Base-by-base conservation (phyloP, 2,113 vertebrate genomes). In the Danionella cerebrum region DNA sequence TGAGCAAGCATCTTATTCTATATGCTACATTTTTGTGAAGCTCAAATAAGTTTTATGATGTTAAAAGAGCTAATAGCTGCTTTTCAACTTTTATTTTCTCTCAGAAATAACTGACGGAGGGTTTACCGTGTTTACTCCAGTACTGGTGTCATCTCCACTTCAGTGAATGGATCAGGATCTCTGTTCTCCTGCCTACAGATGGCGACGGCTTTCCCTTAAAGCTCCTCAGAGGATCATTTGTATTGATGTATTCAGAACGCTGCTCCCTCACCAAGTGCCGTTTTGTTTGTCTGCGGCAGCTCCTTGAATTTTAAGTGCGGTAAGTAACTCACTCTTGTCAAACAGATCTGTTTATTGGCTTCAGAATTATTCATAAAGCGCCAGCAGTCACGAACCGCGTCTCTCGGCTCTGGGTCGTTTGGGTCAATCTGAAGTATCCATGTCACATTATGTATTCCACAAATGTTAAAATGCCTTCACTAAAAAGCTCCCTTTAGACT, bases 171-270 rank as follows among this genome's bases (percentile, higher is more conserved):
- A n/a, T 7, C 41, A 10, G 14, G 8, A 45, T 11, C 42, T 10
- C 18, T 18, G 18, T 53, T 31, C 51, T 33, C 27, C 22, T 13
- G 31, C 2, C 22, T 44, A 18, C 62, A 66, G 74, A 70, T 70
- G 74, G 70, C 67, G 66, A 70, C 21, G 39, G 41, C 60, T 62
- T 27, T 72, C 58, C 48, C 58, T 53, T 35, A 44, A 7, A 27
- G 48, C 29, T 69, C 66, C 70, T 65, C 58, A 13, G 39, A 73
- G 70, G 27, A 67, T 73, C 57, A 70, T 76, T 67, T 66, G 48
- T 70, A 67, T 62, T 70, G 70, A 76, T 76, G 66, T 66, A 73
- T 76, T 63, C 70, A 35, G 39, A 48, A 45, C 21, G 64, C 35
- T 44, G 47, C 67, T 50, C 39, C 54, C 21, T 33, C 59, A 70